These are phyloP conservation scores for Aphaenogaster floridana DNA, from an alignment of 1,140 invertebrate species.

Conservation along the genomic window DNA sequence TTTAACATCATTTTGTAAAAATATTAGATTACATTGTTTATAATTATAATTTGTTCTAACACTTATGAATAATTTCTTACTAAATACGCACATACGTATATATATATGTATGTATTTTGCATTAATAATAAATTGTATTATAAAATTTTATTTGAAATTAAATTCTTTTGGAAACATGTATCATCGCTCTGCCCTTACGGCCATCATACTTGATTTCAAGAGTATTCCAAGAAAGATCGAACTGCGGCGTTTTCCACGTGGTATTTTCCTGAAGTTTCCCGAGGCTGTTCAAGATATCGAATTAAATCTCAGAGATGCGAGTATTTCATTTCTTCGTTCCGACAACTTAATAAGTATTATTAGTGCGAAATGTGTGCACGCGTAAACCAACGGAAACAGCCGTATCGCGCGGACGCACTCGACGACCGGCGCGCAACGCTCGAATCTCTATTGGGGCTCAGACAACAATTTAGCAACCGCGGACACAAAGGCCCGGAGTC, in stretches of 20 bases:
- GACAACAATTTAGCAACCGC: conserved; percentile 56
- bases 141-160: background rate
- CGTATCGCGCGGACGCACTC: conserved; percentile 1
- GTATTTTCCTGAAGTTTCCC: conserved; percentile 3
- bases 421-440: background rate
- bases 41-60: background rate
- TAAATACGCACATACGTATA: background rate
- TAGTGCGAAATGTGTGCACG: conserved; percentile 32
- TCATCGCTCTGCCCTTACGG: background rate
- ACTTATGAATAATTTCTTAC: background rate
- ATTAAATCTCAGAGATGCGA: conserved; percentile 25
- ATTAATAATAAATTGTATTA: background rate
- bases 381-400: conserved; percentile 33
- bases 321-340: conserved; percentile 30
- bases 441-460: conserved; percentile 22
- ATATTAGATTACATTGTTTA: background rate
- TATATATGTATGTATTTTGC: background rate
- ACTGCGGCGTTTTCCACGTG: background rate
- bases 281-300: background rate
- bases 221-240: background rate
- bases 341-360: conserved; percentile 52
- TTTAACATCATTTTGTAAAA: background rate
- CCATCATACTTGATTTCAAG: background rate
- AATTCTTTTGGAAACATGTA: background rate
- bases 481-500: conserved; percentile 48